Evolutionary conservation across 2,113 vertebrate genomes (phyloP).

Genomic region (Trinectes maculatus): DNA sequence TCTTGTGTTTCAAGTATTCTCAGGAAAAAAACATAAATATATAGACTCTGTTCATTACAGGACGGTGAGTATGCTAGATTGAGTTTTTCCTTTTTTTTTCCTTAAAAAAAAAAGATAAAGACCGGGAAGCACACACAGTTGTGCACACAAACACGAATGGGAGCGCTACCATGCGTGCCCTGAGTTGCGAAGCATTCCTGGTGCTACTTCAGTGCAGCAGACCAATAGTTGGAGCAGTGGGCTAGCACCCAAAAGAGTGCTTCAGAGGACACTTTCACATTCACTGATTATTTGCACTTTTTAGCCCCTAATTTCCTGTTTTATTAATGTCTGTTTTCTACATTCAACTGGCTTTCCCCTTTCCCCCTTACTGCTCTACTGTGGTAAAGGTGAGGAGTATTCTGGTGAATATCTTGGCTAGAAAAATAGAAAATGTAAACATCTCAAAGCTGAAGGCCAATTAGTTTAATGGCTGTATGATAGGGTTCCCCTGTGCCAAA

Average conservation of each 20-base stretch:
- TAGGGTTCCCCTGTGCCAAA: slow-evolving; percentile 8
- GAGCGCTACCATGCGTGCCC: slow-evolving; percentile 65
- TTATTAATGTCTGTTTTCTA: slow-evolving; percentile 56
- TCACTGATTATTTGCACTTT: slow-evolving; percentile 74
- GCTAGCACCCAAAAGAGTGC: slow-evolving; percentile 63
- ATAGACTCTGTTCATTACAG: slow-evolving; percentile 77
- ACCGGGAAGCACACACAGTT: slow-evolving; percentile 49
- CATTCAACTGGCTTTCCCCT: slow-evolving; percentile 52
- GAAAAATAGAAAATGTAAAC: slow-evolving; percentile 22
- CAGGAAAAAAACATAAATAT: slow-evolving; percentile 79
- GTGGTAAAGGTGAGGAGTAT: slow-evolving; percentile 58
- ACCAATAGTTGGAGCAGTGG: slow-evolving; percentile 74
- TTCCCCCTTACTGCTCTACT: slow-evolving; percentile 28
- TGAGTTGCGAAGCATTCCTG: slow-evolving; percentile 76
- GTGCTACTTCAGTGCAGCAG: slow-evolving; percentile 79
- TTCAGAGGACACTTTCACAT: slow-evolving; percentile 74
- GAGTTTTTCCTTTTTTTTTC: slow-evolving; percentile 31
- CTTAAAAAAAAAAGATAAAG: slow-evolving; percentile 63
- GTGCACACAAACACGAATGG: slow-evolving; percentile 57
- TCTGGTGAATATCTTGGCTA: slow-evolving; percentile 45
- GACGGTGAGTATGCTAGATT: slow-evolving; percentile 66
- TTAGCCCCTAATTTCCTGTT: slow-evolving; percentile 70
- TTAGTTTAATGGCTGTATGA: not conserved
- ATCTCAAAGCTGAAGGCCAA: not conserved
- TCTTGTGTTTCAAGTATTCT: slow-evolving; percentile 81